Conservation (phyloP, 2,797 vertebrate genomes). For the Coreius guichenoti region DNA sequence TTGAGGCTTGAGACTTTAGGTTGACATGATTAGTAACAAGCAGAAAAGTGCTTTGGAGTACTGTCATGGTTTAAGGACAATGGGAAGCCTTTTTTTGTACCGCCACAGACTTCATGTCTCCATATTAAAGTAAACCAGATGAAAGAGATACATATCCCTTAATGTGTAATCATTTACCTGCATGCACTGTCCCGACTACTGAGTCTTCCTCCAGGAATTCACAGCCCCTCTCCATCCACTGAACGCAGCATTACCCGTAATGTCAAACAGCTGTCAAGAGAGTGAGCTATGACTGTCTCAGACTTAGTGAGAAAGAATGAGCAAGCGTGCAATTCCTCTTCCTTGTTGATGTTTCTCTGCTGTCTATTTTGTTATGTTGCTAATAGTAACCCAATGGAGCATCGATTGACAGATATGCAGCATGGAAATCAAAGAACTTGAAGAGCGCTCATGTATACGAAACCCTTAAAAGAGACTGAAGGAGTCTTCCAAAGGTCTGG, state of each 20-base stretch:
- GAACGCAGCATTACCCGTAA: constrained; percentile 56
- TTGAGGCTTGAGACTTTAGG: background rate
- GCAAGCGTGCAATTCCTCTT: constrained; percentile 32
- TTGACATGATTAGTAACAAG: constrained; percentile 27
- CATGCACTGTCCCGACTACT: constrained; percentile 59
- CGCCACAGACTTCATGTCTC: constrained; percentile 63
- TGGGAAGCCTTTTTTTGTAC: constrained; percentile 42
- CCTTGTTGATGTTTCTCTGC: constrained; percentile 54
- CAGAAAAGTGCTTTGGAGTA: constrained; percentile 33
- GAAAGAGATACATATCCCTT: constrained; percentile 65
- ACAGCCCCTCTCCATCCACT: constrained; percentile 41
- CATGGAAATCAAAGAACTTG: constrained; percentile 51
- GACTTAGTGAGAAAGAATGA: constrained; percentile 35
- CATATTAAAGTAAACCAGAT: constrained; percentile 69
- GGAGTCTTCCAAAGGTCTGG: constrained; percentile 33
- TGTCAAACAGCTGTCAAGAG: constrained; percentile 64
- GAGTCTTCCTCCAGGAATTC: constrained; percentile 57
- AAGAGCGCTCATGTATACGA: constrained; percentile 9
- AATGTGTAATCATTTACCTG: constrained; percentile 68
- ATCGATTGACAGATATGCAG: constrained; percentile 59
- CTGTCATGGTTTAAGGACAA: constrained; percentile 55
- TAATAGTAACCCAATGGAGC: constrained; percentile 51
- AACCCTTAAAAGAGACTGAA: constrained; percentile 4
- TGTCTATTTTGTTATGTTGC: constrained; percentile 65
- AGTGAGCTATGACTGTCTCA: constrained; percentile 51